phyloP scores from a whole-genome alignment of 2,113 vertebrate genomes.

The Platysternon megacephalum region DNA sequence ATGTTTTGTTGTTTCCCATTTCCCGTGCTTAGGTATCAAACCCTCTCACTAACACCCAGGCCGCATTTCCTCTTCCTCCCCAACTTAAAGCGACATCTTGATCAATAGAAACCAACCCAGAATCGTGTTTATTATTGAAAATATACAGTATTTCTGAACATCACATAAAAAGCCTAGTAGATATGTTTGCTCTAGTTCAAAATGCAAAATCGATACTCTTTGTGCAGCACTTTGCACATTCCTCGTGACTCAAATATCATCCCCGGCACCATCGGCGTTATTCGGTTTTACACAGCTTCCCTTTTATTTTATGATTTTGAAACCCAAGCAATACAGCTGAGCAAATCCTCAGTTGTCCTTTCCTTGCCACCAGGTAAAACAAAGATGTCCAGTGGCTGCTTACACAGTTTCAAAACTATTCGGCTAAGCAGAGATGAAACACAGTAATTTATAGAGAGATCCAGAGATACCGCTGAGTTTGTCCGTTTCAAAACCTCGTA shows the following conservation, averaged over 20 bases:
- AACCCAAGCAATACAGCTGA: neutral
- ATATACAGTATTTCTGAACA: constrained; percentile 74
- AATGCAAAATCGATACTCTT: constrained; percentile 40
- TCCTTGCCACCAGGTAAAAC: constrained; percentile 18
- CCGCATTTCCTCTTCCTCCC: neutral
- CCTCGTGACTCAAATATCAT: neutral
- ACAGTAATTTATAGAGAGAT: neutral
- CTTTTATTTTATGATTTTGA: constrained; percentile 16
- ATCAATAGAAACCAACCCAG: constrained; percentile 72
- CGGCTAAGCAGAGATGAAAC: constrained; percentile 13
- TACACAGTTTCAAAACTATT: neutral
- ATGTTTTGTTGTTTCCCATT: neutral
- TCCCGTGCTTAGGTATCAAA: neutral
- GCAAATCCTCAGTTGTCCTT: neutral
- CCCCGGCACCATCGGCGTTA: neutral
- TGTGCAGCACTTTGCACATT: constrained; percentile 40
- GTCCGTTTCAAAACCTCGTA: neutral
- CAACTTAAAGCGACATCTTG: neutral
- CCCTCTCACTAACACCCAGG: neutral
- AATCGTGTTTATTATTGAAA: constrained; percentile 78
- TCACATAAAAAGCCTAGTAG: constrained; percentile 73
- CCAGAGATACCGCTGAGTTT: constrained; percentile 2
- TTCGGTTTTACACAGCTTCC: constrained; percentile 49
- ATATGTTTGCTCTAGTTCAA: constrained; percentile 48
- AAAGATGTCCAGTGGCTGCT: neutral